Evolutionary conservation across 35 echinoderm and acorn worm genomes (phyloP).

Genomic region (Stichopus chloronotus): DNA sequence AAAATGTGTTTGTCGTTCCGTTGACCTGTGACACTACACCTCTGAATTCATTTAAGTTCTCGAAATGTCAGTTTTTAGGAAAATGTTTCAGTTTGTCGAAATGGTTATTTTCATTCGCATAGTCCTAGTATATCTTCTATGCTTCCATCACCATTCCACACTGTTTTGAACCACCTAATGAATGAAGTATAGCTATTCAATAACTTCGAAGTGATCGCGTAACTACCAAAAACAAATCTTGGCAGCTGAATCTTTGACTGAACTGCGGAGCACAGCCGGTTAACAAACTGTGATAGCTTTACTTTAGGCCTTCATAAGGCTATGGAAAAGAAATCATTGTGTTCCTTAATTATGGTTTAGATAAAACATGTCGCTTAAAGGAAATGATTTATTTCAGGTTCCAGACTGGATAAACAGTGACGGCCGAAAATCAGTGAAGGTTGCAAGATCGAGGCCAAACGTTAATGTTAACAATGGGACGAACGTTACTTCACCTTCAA

Average conservation of each 20-base stretch:
- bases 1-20: no score
- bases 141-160: background rate
- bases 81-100: no score
- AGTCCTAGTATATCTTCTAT: no score
- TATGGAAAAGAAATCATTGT: background rate
- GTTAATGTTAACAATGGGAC: background rate
- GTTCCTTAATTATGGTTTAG: background rate
- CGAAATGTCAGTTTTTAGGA: no score
- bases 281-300: background rate
- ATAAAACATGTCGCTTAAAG: background rate
- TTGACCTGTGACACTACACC: no score
- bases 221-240: background rate
- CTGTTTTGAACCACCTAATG: background rate
- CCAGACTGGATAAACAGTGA: constrained; percentile 33
- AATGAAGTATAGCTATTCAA: background rate
- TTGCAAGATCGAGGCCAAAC: no score
- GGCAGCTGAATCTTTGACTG: background rate
- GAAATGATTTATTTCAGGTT: constrained; percentile 19
- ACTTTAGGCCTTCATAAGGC: background rate
- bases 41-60: no score
- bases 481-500: background rate
- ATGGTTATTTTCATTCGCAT: no score
- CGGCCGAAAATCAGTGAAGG: background rate
- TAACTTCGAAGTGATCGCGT: background rate
- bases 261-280: background rate